A percentile compares a stretch with the other conserved stretches of the same genome.
phyloP scores from a whole-genome alignment of 2,888 invertebrate genomes.

The Cryptosula pallasiana region DNA sequence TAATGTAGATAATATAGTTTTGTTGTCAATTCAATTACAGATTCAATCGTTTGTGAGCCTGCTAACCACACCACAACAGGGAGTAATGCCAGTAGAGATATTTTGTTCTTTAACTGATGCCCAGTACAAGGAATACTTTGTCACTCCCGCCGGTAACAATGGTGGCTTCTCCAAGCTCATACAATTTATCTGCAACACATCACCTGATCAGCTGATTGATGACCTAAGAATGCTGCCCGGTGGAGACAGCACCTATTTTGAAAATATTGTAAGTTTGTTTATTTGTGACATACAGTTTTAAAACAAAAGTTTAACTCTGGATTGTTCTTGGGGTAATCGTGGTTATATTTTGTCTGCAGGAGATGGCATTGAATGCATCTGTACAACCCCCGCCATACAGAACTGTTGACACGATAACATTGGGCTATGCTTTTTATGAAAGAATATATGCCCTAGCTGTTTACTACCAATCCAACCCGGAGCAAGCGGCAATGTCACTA shows the following conservation, averaged over 20 bases:
- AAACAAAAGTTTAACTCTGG: too few relatives aligned
- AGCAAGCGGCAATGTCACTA: background rate
- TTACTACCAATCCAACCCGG: background rate
- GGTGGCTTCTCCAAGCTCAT: background rate
- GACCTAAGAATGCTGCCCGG: background rate
- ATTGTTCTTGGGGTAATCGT: too few relatives aligned
- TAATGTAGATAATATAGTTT: too few relatives aligned
- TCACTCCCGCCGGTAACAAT: slow-evolving; percentile 1
- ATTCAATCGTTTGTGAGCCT: background rate
- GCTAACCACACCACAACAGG: background rate
- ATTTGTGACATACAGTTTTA: too few relatives aligned
- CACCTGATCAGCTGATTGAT: background rate
- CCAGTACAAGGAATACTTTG: background rate
- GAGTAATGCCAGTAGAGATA: background rate
- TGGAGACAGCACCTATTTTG: background rate
- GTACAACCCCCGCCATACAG: background rate
- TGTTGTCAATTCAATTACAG: too few relatives aligned
- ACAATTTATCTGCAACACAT: background rate
- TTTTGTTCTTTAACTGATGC: background rate
- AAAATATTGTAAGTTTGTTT: slow-evolving; percentile 13
- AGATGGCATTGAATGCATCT: background rate
- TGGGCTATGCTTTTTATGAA: background rate
- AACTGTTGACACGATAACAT: background rate
- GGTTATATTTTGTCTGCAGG: too few relatives aligned
- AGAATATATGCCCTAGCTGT: background rate